Evolutionary conservation across 2,888 invertebrate genomes (phyloP).

Genomic region (Desoria tigrina): DNA sequence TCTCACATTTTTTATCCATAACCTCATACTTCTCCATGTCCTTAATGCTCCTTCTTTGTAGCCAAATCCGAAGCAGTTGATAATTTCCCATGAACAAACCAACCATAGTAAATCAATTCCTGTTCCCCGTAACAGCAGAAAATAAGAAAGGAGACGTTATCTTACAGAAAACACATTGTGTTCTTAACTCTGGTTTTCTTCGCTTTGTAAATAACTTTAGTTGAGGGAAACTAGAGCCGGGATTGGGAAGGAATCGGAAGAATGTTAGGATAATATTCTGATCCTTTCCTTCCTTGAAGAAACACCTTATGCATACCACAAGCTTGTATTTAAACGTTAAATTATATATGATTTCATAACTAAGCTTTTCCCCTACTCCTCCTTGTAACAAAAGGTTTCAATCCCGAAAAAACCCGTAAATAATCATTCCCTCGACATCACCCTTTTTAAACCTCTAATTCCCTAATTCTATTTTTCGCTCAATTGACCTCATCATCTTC

Average conservation of each 20-base stretch:
- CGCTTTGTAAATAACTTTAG: background rate
- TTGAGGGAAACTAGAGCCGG: background rate
- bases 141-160: too few species aligned
- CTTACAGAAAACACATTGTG: too few species aligned
- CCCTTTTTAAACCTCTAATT: background rate
- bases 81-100: constrained; percentile 14
- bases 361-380: background rate
- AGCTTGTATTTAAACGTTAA: constrained; percentile 2
- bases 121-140: too few species aligned
- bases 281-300: background rate
- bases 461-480: constrained; percentile 41
- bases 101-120: too few species aligned
- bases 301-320: constrained; percentile 1
- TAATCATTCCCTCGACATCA: constrained; percentile 21
- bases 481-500: constrained; percentile 34
- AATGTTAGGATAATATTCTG: background rate
- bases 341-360: too few species aligned
- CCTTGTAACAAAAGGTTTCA: background rate
- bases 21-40: too few species aligned
- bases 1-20: background rate
- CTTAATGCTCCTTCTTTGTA: too few species aligned
- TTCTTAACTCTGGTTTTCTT: too few species aligned
- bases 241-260: constrained; percentile 1
- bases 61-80: background rate
- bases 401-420: constrained; percentile 22